These are phyloP conservation scores for Rutpela maculata DNA, from an alignment of 2,888 invertebrate species.

Conservation along the genomic window DNA sequence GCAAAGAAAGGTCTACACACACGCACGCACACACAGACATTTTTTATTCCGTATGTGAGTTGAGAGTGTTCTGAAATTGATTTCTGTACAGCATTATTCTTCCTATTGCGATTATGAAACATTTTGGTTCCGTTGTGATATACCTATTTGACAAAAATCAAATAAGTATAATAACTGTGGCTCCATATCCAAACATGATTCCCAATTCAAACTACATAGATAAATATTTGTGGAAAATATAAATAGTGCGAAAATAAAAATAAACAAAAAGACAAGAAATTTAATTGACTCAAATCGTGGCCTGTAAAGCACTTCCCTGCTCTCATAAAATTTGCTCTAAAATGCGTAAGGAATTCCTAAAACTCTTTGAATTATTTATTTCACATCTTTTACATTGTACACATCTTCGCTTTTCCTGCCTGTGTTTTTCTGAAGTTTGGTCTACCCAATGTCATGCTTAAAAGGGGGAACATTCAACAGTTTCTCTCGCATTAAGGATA, in stretches of 20 bases:
- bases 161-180: too few species aligned
- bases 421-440: slow-evolving; percentile 10
- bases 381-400: slow-evolving; percentile 19
- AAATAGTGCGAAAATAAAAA: not conserved
- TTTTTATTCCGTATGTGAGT: too few species aligned
- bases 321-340: not conserved
- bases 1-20: too few species aligned
- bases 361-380: slow-evolving; percentile 27
- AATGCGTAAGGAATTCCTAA: slow-evolving; percentile 2
- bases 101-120: too few species aligned
- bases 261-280: not conserved
- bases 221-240: too few species aligned
- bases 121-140: too few species aligned
- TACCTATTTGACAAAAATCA: too few species aligned
- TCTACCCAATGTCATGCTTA: slow-evolving; percentile 17
- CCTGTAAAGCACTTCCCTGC: not conserved
- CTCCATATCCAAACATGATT: too few species aligned
- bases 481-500: not conserved
- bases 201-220: too few species aligned
- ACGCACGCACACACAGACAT: too few species aligned
- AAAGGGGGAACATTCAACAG: slow-evolving; percentile 24
- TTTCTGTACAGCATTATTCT: too few species aligned
- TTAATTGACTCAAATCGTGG: not conserved
- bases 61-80: too few species aligned
- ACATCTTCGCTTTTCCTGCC: slow-evolving; percentile 16